phyloP scores from a whole-genome alignment of 2,797 vertebrate genomes.

The Trematomus bernacchii region DNA sequence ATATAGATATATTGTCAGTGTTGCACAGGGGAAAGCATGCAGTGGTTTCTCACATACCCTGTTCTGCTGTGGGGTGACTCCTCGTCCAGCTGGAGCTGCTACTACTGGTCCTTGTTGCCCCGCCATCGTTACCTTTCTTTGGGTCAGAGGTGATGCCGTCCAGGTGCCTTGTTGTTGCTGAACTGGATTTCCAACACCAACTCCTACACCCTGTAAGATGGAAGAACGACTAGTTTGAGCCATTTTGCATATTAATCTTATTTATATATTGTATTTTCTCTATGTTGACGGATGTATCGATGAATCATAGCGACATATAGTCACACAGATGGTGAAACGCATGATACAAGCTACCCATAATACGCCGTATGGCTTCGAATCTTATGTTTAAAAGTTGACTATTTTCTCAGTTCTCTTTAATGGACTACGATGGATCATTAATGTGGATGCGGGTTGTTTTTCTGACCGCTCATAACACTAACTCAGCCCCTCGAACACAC shows the following conservation, averaged over 20 bases:
- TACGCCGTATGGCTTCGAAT: too few species aligned
- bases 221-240: not conserved
- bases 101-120: constrained; percentile 77
- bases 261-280: too few species aligned
- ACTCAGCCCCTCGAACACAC: constrained; percentile 19
- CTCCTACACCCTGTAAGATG: constrained; percentile 85
- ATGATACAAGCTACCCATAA: too few species aligned
- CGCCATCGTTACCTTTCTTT: constrained; percentile 92
- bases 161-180: constrained; percentile 73
- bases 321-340: too few species aligned
- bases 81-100: constrained; percentile 79
- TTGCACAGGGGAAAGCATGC: not conserved
- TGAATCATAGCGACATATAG: too few species aligned
- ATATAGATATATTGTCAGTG: constrained; percentile 34
- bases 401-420: too few species aligned
- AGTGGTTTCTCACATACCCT: constrained; percentile 78
- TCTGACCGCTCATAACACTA: not conserved
- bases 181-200: constrained; percentile 74
- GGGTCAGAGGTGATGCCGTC: constrained; percentile 74
- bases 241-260: too few species aligned
- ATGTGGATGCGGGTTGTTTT: too few species aligned
- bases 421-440: too few species aligned
- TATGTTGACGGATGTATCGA: too few species aligned
- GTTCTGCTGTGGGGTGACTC: constrained; percentile 85
- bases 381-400: too few species aligned